Evolutionary conservation across 2,797 vertebrate species (phyloP), one percentile per base, ranked within the genome.

Genomic region (Sparus aurata): DNA sequence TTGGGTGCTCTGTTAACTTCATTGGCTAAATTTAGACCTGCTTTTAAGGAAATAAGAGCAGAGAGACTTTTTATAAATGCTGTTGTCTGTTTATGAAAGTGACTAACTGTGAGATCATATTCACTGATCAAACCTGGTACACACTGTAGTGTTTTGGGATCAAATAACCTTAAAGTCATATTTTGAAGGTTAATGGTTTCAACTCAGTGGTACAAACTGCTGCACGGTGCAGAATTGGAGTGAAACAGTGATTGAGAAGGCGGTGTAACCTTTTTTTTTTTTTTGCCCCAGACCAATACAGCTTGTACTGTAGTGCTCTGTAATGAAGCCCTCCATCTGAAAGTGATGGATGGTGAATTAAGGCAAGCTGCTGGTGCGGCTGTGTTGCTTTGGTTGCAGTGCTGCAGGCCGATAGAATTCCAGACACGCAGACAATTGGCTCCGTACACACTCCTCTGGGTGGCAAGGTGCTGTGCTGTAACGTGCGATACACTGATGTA

Each of bases 331-430:
- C 82, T 71, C 73, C 68, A 34, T 79, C 60, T 87, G 86, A 91
- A 84, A 76, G 87, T 94, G 93, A 94, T 94, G 87, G 92, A 94
- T 93, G 92, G 91, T 52, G 88, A 91, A 88, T 86, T 90, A 87
- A 78, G 80, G 86, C 53, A 55, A 79, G 86, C 83, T 72, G 43
- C 79, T 30, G 72, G 80, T 77, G 87, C 68, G 79, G 87, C 62
- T 58, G 25, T 53, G 83, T 75, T 87, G 83, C 80, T 88, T 62
- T 61, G 69, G 75, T 74, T 79, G 79, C 85, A 75, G 68, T 13
- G 67, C 88, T 82, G 82, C 86, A 73, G 73, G 86, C 86, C 84
- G 50, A 74, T 66, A 86, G 84, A 81, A 80, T 50, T 79, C 55
- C 49, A 77, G 73, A 58, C 82, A 55, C 63, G 38, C 63, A 87